Percentiles rank a stretch among this genome's conserved stretches.
phyloP scores from a whole-genome alignment of 2,113 vertebrate genomes.

The Phodopus roborovskii region DNA sequence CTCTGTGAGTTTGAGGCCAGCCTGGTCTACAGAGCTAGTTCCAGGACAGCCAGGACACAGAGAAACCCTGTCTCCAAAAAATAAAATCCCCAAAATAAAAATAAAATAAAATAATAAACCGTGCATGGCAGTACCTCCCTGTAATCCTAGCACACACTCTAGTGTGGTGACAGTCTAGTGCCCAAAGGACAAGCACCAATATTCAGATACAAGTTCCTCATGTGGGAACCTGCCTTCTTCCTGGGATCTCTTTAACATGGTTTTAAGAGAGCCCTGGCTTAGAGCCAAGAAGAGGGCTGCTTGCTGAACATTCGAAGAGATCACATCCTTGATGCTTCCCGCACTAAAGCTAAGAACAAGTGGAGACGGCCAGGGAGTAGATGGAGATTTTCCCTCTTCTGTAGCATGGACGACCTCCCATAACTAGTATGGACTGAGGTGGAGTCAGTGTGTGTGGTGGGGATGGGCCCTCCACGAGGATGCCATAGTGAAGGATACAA shows the following conservation, averaged over 20 bases:
- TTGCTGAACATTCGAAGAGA: neutral
- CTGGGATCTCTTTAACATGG: neutral
- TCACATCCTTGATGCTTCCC: neutral
- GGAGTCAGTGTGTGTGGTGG: neutral
- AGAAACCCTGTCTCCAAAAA: too few relatives aligned
- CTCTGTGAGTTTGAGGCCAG: too few relatives aligned
- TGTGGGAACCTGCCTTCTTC: neutral
- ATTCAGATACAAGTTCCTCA: neutral
- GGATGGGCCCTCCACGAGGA: neutral
- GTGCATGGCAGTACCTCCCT: accelerated
- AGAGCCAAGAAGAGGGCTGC: neutral
- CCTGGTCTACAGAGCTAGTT: too few relatives aligned
- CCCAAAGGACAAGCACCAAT: too few relatives aligned
- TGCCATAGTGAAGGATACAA: neutral
- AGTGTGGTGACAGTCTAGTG: neutral
- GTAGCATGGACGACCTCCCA: neutral
- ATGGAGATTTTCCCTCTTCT: neutral
- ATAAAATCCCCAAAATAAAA: neutral
- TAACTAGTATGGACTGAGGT: neutral
- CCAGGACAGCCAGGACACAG: too few relatives aligned
- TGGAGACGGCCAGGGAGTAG: neutral
- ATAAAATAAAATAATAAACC: neutral
- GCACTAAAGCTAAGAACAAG: neutral
- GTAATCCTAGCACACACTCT: neutral
- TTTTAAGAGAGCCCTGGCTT: neutral